Percentiles rank a stretch among this genome's conserved stretches.
Conservation (phyloP, 2,113 vertebrate species). For the Cyanoderma ruficeps region DNA sequence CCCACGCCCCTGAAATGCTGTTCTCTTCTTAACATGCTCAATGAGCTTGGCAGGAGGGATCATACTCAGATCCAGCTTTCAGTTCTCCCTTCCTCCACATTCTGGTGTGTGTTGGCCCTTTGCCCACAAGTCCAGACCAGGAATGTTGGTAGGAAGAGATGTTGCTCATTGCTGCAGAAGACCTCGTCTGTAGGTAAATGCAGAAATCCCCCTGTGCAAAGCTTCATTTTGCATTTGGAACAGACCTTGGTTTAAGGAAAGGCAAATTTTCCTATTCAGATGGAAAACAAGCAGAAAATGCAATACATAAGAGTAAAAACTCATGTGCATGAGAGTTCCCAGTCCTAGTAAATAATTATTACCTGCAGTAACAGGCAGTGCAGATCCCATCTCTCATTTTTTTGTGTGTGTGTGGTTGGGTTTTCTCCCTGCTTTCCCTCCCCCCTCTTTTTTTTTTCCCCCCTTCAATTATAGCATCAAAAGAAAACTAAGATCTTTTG, state of each 20-base stretch:
- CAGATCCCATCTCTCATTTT: background rate
- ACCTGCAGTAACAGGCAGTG: background rate
- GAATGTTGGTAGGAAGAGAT: background rate
- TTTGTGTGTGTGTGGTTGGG: no score
- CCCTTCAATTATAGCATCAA: background rate
- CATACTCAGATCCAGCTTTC: background rate
- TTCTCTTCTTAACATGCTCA: background rate
- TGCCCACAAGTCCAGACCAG: background rate
- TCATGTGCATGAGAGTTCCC: background rate
- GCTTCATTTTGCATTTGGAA: background rate
- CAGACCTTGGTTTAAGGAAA: background rate
- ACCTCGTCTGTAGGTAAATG: background rate
- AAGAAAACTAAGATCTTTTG: background rate
- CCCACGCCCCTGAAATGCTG: background rate
- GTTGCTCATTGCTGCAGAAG: background rate
- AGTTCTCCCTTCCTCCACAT: background rate
- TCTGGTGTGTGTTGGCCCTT: background rate
- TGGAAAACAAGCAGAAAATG: background rate
- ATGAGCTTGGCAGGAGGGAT: background rate
- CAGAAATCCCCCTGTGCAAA: background rate
- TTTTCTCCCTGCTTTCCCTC: background rate
- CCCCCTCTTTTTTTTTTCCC: accelerated
- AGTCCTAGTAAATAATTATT: background rate
- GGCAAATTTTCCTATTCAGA: background rate
- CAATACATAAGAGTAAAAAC: background rate